Evolutionary conservation across 2,797 vertebrate species (phyloP), one percentile per base, ranked within the genome.

Genomic region (Phrynocephalus forsythii): DNA sequence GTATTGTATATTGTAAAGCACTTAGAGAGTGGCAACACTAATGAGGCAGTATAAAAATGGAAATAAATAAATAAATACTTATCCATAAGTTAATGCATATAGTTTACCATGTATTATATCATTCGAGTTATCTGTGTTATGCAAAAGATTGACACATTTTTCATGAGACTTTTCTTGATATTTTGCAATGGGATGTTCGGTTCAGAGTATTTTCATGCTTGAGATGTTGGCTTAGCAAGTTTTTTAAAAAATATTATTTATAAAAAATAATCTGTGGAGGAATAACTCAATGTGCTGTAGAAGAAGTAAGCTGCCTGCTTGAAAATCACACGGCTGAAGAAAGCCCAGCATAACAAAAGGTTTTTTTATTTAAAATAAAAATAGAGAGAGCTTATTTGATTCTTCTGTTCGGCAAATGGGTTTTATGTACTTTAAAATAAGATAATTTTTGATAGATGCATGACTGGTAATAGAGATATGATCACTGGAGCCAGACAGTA

Each of bases 361-460:
- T 93, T 94, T 95, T 63, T 96, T 94, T 89, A 60, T 85, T 88
- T 85, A 81, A 88, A 76, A 84, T 85, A 88, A 76, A 96, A 95
- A 94, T 94, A 81, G 88, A 86, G 88, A 86, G 92, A 94, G 94
- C 95, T 97, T 97, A 96, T 97, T 97, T 96, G 96, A 97, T 97
- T 97, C 96, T 95, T 95, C 94, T 93, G 94, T 96, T 96, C 94
- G 94, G 94, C 96, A 97, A 97, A 96, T 97, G 95, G 96, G 96
- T 97, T 97, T 96, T 96, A 96, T 96, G 96, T 96, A 96, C 95
- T 97, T 95, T 95, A 96, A 97, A 97, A 95, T 94, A 94, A 95
- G 92, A 95, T 97, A 96, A 97, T 97, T 95, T 73, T 96, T 97
- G 96, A 97, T 96, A 96, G 95, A 96, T 96, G 94, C 95, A 92